phyloP scores from a whole-genome alignment of 1,140 invertebrate genomes.

The Choristoneura fumiferana region DNA sequence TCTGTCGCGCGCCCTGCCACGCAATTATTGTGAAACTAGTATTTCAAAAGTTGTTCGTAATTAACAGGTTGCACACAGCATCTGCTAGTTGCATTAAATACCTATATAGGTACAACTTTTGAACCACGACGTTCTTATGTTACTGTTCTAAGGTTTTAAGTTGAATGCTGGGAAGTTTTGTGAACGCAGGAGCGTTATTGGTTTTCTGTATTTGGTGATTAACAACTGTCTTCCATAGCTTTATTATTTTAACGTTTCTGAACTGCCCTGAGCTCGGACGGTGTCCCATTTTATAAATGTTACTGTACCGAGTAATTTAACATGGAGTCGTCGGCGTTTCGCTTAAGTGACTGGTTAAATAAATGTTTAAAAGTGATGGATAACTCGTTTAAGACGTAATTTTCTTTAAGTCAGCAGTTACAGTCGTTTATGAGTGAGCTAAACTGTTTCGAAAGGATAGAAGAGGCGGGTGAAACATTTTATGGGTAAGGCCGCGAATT shows the following conservation, averaged over 20 bases:
- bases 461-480: too few species aligned
- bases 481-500: too few species aligned
- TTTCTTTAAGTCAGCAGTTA: constrained; percentile 10
- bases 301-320: neutral
- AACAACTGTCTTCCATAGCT: constrained; percentile 43
- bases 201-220: constrained; percentile 44
- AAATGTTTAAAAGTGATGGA: constrained; percentile 11
- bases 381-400: constrained; percentile 9
- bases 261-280: constrained; percentile 31
- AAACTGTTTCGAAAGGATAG: neutral
- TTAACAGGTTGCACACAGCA: constrained; percentile 49
- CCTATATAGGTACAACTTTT: neutral
- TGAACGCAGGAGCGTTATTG: constrained; percentile 16
- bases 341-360: neutral
- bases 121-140: neutral
- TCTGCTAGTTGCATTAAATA: constrained; percentile 32
- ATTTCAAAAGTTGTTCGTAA: constrained; percentile 53
- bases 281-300: constrained; percentile 6
- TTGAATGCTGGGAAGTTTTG: constrained; percentile 13
- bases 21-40: constrained; percentile 58
- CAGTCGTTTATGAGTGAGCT: constrained; percentile 7
- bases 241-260: constrained; percentile 40
- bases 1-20: constrained; percentile 47
- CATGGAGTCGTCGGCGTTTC: neutral
- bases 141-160: neutral